Percentiles rank a stretch among this genome's conserved stretches.
Conservation (phyloP, 2,888 invertebrate species). For the Alloplasta piceator region DNA sequence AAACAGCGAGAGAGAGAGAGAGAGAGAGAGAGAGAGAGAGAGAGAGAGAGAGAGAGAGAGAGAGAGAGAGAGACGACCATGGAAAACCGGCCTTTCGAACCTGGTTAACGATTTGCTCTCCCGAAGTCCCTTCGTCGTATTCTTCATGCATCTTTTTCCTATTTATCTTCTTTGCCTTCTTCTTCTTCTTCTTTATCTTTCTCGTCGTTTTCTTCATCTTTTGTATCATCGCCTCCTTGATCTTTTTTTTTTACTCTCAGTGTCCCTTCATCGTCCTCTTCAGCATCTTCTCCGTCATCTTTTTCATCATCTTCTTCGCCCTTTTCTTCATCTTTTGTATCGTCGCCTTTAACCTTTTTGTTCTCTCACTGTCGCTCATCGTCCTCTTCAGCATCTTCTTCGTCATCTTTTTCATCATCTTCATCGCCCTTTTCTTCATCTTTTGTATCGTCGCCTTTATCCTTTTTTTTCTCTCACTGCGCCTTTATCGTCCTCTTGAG, state of each 20-base stretch:
- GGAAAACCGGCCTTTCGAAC: conserved; percentile 52
- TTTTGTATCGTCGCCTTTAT: conserved; percentile 21
- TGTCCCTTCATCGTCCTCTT: no score
- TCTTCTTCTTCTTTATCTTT: not conserved
- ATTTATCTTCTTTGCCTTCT: not conserved
- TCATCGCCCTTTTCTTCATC: not conserved
- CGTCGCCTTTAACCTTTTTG: conserved; percentile 1
- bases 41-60: conserved; percentile 43
- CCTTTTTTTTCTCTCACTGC: not conserved
- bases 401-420: not conserved
- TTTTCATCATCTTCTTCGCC: not conserved
- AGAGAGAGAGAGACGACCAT: conserved; percentile 12
- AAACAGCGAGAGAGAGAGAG: conserved; percentile 40
- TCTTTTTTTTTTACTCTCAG: not conserved
- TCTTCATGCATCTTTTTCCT: conserved; percentile 3
- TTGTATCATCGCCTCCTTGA: conserved; percentile 20
- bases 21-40: conserved; percentile 48
- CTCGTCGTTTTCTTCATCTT: not conserved
- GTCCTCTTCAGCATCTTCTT: no score
- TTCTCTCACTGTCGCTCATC: not conserved
- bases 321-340: conserved; percentile 5
- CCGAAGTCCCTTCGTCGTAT: not conserved
- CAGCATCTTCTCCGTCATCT: no score
- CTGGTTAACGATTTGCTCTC: conserved; percentile 54
- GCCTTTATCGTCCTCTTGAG: no score